Base-by-base conservation (phyloP, 2,888 invertebrate species). In the Teinopalpus imperialis region DNA sequence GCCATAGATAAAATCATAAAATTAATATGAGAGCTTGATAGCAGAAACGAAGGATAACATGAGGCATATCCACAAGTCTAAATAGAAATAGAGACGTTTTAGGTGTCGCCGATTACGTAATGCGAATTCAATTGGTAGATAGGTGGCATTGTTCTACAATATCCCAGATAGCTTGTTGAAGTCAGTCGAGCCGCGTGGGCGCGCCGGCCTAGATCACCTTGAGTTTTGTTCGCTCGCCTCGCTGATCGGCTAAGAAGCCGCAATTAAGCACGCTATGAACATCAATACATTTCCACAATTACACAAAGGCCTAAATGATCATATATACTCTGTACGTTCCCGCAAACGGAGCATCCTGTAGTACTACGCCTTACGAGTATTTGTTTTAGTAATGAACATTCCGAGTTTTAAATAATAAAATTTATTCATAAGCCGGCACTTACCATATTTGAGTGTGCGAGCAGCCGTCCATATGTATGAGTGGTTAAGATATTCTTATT, bases 331-430 rank as follows among this genome's bases (percentile, higher is more conserved):
- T n/a, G n/a, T n/a, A n/a, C n/a, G n/a, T n/a, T n/a, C n/a, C 8
- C 40, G 43, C 52, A 66, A 66, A 57, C 46, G 69, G 66, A 79
- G 59, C 86, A 87, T 62, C 86, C 87, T 88, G 83, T 86, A 77
- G 71, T 83, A 86, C 87, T 86, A 86, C 81, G 79, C 61, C 68
- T 67, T 78, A 82, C 85, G 81, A 78, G 78, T 87, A 86, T 88
- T 88, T 87, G 87, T 88, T 88, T 88, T 88, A 87, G 88, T 88
- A 88, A 88, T 87, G 85, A 87, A 88, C 87, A 82, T 85, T 80
- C 82, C 75, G 76, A 81, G 81, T 87, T 86, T 88, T 85, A 87
- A 87, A 86, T 86, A 86, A 86, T 85, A 87, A 86, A 87, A 85
- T 86, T 73, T 86, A 88, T 88, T 87, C 88, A 88, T 86, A 88